A percentile compares a stretch with the other conserved stretches of the same genome.
phyloP scores from a whole-genome alignment of 1,140 invertebrate genomes.

The Armadillidium nasatum region DNA sequence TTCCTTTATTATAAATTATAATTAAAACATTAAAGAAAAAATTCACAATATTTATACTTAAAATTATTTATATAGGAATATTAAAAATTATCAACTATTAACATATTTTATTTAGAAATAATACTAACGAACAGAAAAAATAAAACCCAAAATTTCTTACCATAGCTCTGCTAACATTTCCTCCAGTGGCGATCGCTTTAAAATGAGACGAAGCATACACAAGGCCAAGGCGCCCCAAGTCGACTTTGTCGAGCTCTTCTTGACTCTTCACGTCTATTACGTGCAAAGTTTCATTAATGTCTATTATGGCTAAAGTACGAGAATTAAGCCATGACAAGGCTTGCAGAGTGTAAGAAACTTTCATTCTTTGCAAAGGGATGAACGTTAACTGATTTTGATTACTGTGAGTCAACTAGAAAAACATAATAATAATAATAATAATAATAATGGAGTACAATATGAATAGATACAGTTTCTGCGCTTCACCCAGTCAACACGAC shows the following conservation, averaged over 20 bases:
- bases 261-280: conserved; percentile 82
- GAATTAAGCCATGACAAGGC: conserved; percentile 82
- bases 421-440: conserved; percentile 8
- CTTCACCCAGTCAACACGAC: no score
- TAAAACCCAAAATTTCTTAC: conserved; percentile 47
- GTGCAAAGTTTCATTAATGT: conserved; percentile 78
- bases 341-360: conserved; percentile 63
- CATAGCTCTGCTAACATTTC: conserved; percentile 71
- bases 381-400: conserved; percentile 56
- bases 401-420: conserved; percentile 39
- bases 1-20: conserved; percentile 56
- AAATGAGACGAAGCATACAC: conserved; percentile 90
- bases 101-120: not conserved
- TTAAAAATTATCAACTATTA: not conserved
- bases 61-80: not conserved
- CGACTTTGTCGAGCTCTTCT: conserved; percentile 74
- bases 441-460: no score
- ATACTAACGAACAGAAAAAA: not conserved
- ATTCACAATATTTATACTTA: not conserved
- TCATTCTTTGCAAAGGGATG: conserved; percentile 63
- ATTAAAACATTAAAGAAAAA: not conserved
- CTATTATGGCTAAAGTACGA: conserved; percentile 75
- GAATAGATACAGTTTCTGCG: no score
- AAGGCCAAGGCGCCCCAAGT: conserved; percentile 75
- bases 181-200: conserved; percentile 65